Base-by-base conservation (phyloP, 1,140 invertebrate species). In the Polypedilum vanderplanki region DNA sequence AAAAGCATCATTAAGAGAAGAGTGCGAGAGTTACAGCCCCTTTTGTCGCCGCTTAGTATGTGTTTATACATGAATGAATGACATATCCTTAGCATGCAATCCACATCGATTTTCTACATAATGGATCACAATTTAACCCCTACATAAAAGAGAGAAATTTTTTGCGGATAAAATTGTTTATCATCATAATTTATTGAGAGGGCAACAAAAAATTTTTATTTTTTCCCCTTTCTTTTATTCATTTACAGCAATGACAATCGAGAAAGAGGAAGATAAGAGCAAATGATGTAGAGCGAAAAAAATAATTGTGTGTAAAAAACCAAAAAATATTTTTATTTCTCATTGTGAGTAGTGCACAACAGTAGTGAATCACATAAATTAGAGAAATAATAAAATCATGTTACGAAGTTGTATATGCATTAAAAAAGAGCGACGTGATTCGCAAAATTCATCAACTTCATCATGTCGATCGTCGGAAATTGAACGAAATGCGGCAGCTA, bases 391-490 rank as follows among this genome's bases (percentile, higher is more conserved):
- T 57, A 57, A 70, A n/a, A 70, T 1, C 77, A 82, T 82, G 81
- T 74, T 82, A 75, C 79, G 80, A 77, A 82, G 79, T 75, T 82
- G 81, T 77, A 80, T 80, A 3, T 82, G 81, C 77, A 78, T 81
- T 77, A 77, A 79, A 15, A 79, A 80, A 46, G 80, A 82, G 77
- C 80, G 81, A 67, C 81, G 81, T 76, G 79, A 80, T 75, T 82
- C 81, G 77, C 81, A 80, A 73, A 78, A 80, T 75, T 86, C 87
- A 78, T 86, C 87, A 77, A 86, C 86, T 41, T 87, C 87, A 12
- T 87, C 87, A 20, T 87, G 87, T 78, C 82, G 86, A 24, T 86
- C 86, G 76, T 87, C 86, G 46, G 86, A 87, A 81, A 84, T 87
- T 75, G 86, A 87, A 76, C 77, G 82, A 73, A 79, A 79, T 75